Percentiles rank a stretch among this genome's conserved stretches.
These are phyloP conservation scores for Crocidura indochinensis DNA, from an alignment of 2,797 vertebrate genomes.

Conservation along the genomic window DNA sequence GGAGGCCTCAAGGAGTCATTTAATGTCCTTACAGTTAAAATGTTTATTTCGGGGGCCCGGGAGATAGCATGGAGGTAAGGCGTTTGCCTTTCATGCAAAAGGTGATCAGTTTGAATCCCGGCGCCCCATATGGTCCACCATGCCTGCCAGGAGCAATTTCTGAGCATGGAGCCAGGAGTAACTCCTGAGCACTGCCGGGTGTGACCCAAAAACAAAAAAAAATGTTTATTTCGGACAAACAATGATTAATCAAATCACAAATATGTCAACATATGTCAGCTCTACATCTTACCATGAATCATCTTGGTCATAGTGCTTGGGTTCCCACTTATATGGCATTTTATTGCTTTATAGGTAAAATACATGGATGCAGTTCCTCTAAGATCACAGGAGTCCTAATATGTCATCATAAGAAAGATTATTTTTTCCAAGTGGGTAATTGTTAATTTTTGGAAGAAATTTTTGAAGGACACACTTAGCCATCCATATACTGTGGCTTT, in stretches of 20 bases:
- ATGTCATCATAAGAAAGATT: not conserved
- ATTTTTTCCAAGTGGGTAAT: not conserved
- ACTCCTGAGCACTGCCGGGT: no score
- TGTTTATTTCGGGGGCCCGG: constrained; percentile 14
- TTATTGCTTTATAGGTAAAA: not conserved
- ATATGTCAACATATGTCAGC: not conserved
- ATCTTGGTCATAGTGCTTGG: not conserved
- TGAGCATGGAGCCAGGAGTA: no score
- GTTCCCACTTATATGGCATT: not conserved
- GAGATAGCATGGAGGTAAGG: no score
- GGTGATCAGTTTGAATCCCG: no score
- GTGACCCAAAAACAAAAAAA: no score
- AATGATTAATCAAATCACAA: not conserved
- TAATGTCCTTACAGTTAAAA: not conserved
- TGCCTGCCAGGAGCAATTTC: no score
- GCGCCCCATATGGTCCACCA: no score
- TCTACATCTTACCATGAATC: not conserved
- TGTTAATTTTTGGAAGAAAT: not conserved
- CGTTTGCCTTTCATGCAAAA: no score
- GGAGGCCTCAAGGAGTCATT: not conserved
- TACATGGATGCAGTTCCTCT: constrained; percentile 48
- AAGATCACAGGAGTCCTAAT: constrained; percentile 17
- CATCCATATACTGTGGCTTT: no score
- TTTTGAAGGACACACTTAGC: no score
- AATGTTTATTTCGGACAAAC: constrained; percentile 2